phyloP scores from a whole-genome alignment of 2,113 vertebrate genomes.

The Alexandromys fortis region DNA sequence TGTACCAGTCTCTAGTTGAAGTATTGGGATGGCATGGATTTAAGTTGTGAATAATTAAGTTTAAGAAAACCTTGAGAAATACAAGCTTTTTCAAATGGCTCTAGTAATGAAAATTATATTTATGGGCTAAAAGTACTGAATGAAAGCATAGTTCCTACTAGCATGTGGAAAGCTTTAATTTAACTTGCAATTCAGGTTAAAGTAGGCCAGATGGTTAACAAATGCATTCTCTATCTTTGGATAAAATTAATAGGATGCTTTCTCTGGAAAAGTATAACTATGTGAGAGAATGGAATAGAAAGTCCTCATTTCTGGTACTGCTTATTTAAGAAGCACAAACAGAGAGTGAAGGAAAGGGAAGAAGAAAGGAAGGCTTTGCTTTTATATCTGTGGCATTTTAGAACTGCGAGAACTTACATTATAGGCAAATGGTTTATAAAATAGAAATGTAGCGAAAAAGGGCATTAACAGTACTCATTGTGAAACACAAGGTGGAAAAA shows the following conservation, averaged over 20 bases:
- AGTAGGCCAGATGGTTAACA: conserved; percentile 45
- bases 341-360: neutral
- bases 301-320: conserved; percentile 9
- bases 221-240: conserved; percentile 53
- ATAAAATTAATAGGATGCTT: conserved; percentile 52
- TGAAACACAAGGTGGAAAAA: neutral
- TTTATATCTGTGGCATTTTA: neutral
- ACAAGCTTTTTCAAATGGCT: conserved; percentile 47
- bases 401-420: neutral
- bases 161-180: conserved; percentile 40
- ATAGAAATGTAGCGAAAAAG: neutral
- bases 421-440: neutral
- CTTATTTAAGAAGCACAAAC: neutral
- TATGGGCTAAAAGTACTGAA: neutral
- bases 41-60: conserved; percentile 50
- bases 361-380: neutral
- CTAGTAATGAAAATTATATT: conserved; percentile 46
- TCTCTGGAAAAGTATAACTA: neutral
- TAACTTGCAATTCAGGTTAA: conserved; percentile 44
- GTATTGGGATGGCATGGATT: neutral
- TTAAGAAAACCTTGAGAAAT: conserved; percentile 61
- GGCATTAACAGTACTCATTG: conserved; percentile 3
- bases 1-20: neutral
- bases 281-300: neutral
- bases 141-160: neutral